These are phyloP conservation scores for Tetranychus urticae DNA, from an alignment of 1,140 invertebrate genomes.

Conservation along the genomic window DNA sequence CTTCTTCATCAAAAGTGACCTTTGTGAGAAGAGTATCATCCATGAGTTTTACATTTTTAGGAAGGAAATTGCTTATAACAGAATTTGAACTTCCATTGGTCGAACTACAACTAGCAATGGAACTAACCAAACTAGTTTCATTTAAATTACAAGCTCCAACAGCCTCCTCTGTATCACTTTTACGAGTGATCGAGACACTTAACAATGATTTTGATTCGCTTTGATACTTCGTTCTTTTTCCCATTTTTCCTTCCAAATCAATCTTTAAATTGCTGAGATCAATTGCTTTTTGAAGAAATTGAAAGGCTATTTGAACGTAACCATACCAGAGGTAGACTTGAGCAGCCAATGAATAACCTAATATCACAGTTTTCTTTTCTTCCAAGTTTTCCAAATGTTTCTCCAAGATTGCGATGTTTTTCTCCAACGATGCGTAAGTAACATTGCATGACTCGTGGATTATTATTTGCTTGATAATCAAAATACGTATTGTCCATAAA, in stretches of 20 bases:
- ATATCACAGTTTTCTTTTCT: neutral
- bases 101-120: neutral
- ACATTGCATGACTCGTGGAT: neutral
- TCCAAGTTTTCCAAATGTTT: neutral
- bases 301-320: constrained; percentile 37
- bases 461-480: neutral
- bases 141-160: neutral
- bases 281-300: constrained; percentile 35
- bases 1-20: constrained; percentile 36
- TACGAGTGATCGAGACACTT: constrained; percentile 34
- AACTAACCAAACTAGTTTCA: neutral
- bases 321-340: constrained; percentile 47
- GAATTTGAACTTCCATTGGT: too few relatives aligned
- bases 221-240: constrained; percentile 72
- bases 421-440: neutral
- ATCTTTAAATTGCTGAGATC: constrained; percentile 35
- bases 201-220: constrained; percentile 52
- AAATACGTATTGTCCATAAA: neutral
- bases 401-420: neutral
- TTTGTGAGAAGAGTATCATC: constrained; percentile 60
- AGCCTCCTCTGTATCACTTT: constrained; percentile 9
- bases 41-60: constrained; percentile 36
- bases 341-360: constrained; percentile 33
- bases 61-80: constrained; percentile 9
- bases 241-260: constrained; percentile 42